Evolutionary conservation across 2,888 invertebrate species (phyloP), one percentile per base, ranked within the genome.

Genomic region (Xiphydria camelus): DNA sequence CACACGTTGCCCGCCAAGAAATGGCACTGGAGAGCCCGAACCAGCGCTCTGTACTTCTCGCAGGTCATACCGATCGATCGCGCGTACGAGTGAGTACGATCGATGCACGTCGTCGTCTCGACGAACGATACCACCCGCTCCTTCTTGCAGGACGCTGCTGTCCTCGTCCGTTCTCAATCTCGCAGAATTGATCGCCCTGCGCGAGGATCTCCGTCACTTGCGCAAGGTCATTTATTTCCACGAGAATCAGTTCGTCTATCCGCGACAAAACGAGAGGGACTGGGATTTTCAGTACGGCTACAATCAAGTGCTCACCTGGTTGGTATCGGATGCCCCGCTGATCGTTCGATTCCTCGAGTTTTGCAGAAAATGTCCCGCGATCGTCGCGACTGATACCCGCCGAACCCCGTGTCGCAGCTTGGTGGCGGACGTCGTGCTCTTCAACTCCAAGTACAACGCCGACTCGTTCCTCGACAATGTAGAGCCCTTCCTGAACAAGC

Each of bases 21-120:
- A 67, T 89, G 88, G 88, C 88, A 86, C 58, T 89, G 88, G 89
- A 75, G 85, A 43, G 86, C 88, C 0, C 73, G 88, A 35, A 85
- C 85, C 10, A 80, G 85, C 14, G 84, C 87, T 0, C 70, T 89
- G 1, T 79, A 82, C 57, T 77, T 88, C 51, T 80, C 82, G 1
- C 80, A 83, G 61, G 68, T 73, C 12, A 83, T 89, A 47, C 84
- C 86, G 1, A 57, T 60, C 15, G 63, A 78, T 9, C 77, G 79
- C 32, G 72, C 78, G 4, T 81, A 77, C 70, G 14, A 7, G 12
- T 29, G 29, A 29, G 12, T n/a, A n/a, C n/a, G n/a, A n/a, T n/a
- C n/a, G n/a, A n/a, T n/a, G n/a, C n/a, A n/a, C n/a, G n/a, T n/a
- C n/a, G n/a, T n/a, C n/a, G n/a, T n/a, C n/a, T n/a, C n/a, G n/a